phyloP scores from a whole-genome alignment of 1,140 invertebrate genomes.

The Tetraneura akinire region DNA sequence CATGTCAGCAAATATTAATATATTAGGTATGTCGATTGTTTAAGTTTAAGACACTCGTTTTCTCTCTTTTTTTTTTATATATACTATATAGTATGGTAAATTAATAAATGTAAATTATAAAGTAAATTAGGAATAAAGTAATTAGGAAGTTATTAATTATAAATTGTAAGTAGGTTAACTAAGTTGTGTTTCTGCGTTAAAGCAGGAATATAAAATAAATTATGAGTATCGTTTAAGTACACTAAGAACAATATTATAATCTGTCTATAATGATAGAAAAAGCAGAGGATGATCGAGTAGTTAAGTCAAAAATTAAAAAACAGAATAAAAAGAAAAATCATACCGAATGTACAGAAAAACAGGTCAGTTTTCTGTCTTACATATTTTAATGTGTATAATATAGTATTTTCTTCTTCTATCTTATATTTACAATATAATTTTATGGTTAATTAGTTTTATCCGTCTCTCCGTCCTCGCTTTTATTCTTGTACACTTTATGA shows the following conservation, averaged over 20 bases:
- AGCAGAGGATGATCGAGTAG: neutral
- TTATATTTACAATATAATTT: too few relatives aligned
- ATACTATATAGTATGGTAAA: too few relatives aligned
- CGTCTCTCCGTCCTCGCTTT: too few relatives aligned
- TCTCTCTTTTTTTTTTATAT: too few relatives aligned
- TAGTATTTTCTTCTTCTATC: too few relatives aligned
- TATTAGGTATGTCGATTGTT: too few relatives aligned
- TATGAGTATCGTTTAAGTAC: neutral
- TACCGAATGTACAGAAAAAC: neutral
- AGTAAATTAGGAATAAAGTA: too few relatives aligned
- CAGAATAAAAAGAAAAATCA: conserved; percentile 8
- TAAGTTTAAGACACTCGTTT: too few relatives aligned
- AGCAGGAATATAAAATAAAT: neutral
- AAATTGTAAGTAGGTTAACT: neutral
- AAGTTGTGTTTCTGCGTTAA: neutral
- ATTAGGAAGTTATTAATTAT: too few relatives aligned
- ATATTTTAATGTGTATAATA: too few relatives aligned
- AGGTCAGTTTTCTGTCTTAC: neutral
- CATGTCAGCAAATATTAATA: conserved; percentile 41
- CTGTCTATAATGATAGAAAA: neutral
- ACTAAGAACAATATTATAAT: neutral
- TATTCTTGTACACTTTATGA: too few relatives aligned
- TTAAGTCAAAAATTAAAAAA: conserved; percentile 8
- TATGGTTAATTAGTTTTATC: too few relatives aligned
- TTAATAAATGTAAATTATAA: neutral